phyloP scores from a whole-genome alignment of 2,888 invertebrate genomes.

The Ptilodon capucinus region DNA sequence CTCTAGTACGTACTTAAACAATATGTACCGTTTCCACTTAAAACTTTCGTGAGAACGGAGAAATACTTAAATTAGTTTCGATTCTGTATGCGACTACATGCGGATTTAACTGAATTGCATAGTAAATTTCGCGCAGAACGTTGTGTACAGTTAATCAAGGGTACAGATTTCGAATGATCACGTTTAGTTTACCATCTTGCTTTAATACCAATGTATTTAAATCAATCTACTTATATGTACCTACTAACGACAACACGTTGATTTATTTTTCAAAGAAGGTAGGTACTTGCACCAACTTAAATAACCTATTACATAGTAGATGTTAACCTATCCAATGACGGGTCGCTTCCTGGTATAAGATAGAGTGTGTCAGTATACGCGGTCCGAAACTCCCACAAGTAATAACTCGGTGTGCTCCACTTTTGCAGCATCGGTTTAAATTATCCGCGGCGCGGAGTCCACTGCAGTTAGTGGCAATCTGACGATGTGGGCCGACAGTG shows the following conservation, averaged over 20 bases:
- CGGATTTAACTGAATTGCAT: constrained; percentile 36
- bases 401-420: constrained; percentile 43
- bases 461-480: constrained; percentile 50
- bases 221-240: no score
- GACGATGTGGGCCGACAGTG: constrained; percentile 56
- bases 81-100: constrained; percentile 35
- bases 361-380: constrained; percentile 19
- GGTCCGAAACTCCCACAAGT: constrained; percentile 24
- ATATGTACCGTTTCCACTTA: constrained; percentile 49
- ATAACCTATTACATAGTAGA: no score
- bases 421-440: constrained; percentile 44
- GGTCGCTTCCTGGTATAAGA: constrained; percentile 17
- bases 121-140: constrained; percentile 27
- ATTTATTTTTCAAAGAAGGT: no score
- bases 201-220: not conserved
- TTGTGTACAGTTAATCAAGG: constrained; percentile 22
- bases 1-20: constrained; percentile 40
- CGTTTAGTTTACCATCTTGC: not conserved
- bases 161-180: constrained; percentile 8
- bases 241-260: no score
- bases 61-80: constrained; percentile 36
- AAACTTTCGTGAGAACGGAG: constrained; percentile 51
- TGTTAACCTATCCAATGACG: no score
- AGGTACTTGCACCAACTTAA: not conserved
- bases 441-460: constrained; percentile 38